phyloP scores from a whole-genome alignment of 2,113 vertebrate species.

The Recurvirostra avosetta region DNA sequence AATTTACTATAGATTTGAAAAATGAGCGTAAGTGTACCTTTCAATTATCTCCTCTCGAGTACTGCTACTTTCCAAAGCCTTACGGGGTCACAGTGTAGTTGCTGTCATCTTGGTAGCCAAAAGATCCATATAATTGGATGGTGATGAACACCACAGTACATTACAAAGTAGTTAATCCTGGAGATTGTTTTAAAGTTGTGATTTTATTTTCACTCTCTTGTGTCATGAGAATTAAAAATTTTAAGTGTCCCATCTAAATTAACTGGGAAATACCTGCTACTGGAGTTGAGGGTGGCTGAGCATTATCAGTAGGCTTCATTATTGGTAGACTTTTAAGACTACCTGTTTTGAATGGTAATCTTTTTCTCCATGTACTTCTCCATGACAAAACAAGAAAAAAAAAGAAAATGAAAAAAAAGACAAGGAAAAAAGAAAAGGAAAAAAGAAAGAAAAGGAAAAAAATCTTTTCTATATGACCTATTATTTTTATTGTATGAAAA shows the following conservation, averaged over 20 bases:
- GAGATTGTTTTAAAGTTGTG: background rate
- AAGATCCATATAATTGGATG: background rate
- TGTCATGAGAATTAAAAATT: background rate
- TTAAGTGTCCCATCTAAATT: background rate
- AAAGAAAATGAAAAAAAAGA: fast-evolving
- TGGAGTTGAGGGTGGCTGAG: background rate
- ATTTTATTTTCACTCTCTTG: background rate
- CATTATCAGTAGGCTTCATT: background rate
- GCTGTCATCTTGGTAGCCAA: background rate
- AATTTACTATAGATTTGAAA: constrained; percentile 5
- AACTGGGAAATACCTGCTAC: background rate
- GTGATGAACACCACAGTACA: background rate
- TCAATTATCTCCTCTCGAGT: background rate
- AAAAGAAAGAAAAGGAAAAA: fast-evolving
- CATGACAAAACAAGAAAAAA: background rate
- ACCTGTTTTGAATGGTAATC: background rate
- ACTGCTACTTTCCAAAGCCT: background rate
- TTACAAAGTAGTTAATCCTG: background rate
- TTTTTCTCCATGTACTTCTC: background rate
- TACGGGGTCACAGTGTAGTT: background rate
- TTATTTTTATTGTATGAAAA: background rate
- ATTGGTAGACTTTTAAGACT: background rate
- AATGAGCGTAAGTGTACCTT: background rate
- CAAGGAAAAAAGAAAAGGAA: fast-evolving
- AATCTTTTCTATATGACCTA: background rate